A percentile compares a stretch with the other conserved stretches of the same genome.
These are phyloP conservation scores for Chiropotes sagulatus DNA, from an alignment of 2,797 vertebrate species.

Conservation along the genomic window DNA sequence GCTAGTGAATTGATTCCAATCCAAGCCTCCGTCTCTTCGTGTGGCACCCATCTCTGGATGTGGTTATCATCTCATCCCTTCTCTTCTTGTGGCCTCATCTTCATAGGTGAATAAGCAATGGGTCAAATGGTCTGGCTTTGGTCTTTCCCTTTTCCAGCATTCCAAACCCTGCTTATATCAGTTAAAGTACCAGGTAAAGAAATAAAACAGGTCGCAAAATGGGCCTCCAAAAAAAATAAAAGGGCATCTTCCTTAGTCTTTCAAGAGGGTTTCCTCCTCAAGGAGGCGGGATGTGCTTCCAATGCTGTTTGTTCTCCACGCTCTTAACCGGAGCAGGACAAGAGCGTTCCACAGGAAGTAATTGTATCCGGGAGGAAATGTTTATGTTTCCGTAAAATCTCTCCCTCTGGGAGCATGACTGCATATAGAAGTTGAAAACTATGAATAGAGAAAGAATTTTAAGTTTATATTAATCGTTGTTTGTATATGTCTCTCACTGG, in stretches of 20 bases:
- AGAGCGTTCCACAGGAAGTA: not conserved
- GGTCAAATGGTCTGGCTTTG: not conserved
- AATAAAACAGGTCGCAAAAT: too few species aligned
- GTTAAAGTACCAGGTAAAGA: not conserved
- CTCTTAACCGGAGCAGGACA: not conserved
- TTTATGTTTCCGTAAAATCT: not conserved
- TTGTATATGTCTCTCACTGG: not conserved
- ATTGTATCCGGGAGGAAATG: not conserved
- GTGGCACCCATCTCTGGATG: rapidly evolving
- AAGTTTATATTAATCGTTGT: not conserved
- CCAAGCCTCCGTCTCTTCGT: not conserved
- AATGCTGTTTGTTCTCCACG: not conserved
- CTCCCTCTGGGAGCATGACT: not conserved
- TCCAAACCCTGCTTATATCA: not conserved
- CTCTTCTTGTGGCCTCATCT: not conserved
- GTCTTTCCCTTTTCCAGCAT: not conserved
- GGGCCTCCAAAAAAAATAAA: not conserved
- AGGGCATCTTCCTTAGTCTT: rapidly evolving
- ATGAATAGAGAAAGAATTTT: not conserved
- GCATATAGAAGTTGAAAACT: not conserved
- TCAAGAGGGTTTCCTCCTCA: not conserved
- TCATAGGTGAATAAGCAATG: not conserved
- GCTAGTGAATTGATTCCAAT: not conserved
- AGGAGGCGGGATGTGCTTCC: too few species aligned
- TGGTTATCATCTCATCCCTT: too few species aligned